Base-by-base conservation (phyloP, 2,113 vertebrate species). In the Tetrax tetrax region DNA sequence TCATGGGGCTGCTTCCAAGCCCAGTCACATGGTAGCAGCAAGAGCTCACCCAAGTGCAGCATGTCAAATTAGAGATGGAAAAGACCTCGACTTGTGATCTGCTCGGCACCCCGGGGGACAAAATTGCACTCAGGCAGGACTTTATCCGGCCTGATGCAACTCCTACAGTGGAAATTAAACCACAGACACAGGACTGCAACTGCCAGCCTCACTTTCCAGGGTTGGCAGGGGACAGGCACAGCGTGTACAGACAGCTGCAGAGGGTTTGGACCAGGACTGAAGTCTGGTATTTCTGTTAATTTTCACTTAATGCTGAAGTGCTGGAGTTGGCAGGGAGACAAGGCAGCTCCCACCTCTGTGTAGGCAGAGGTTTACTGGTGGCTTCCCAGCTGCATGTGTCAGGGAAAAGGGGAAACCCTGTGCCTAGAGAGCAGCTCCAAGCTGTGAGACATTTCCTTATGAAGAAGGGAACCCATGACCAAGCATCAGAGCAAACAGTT, bases 121-220 rank as follows among this genome's bases (percentile, higher is more conserved):
- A 45, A 90, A 61, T 0, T 43, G 47, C 27, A 5, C 60, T 71
- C 38, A 81, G 60, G 10, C 50, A 95, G 47, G 72, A 48, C 56
- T 91, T 88, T 12, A 87, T 64, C 48, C 77, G 79, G 83, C 53
- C 60, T 51, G 22, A 83, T 48, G 13, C 1, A 10, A 81, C 27
- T 65, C 71, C 66, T 23, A 2, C 37, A 59, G 29, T 45, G 61
- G 82, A 78, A 57, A 54, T 89, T 43, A 48, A 10, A 24, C n/a
- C 33, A n/a, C 51, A 41, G 84, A 64, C 22, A 11, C 1, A 14
- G 70, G 56, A 79, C 70, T 72, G 60, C 2, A 8, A 74, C 65
- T 89, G 87, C 83, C 77, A 95, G 83, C 38, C n/a, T 76, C 45
- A 31, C 94, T 97, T 96, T 90, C 95, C 91, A 95, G 97, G 96